Evolutionary conservation across 1,140 invertebrate species (phyloP).

Genomic region (Homalodisca vitripennis): DNA sequence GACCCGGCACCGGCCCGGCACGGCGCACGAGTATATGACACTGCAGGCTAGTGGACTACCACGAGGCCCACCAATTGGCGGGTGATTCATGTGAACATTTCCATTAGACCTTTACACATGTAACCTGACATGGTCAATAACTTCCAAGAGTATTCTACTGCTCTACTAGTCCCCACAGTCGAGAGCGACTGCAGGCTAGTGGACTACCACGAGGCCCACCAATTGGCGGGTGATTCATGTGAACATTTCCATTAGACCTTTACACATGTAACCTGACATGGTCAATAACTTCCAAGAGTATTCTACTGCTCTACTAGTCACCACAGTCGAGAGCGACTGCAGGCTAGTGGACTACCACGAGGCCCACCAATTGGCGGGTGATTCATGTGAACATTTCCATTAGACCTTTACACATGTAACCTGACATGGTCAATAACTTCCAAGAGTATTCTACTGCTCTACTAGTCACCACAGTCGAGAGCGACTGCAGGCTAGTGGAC

Average conservation of each 20-base stretch:
- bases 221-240: conserved; percentile 18
- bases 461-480: too few species aligned
- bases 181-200: neutral
- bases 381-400: conserved; percentile 17
- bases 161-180: too few species aligned
- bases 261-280: neutral
- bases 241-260: conserved; percentile 14
- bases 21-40: conserved; percentile 2
- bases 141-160: too few species aligned
- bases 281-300: too few species aligned
- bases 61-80: neutral
- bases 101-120: neutral
- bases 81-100: conserved; percentile 19
- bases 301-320: too few species aligned
- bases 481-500: neutral
- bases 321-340: too few species aligned
- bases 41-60: neutral
- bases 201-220: neutral
- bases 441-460: too few species aligned
- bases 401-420: neutral
- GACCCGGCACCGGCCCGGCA: too few species aligned
- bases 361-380: conserved; percentile 5
- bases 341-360: neutral
- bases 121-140: neutral
- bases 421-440: neutral